These are phyloP conservation scores for Halcyon leucocephala DNA, from an alignment of 2,797 vertebrate species.

Conservation along the genomic window DNA sequence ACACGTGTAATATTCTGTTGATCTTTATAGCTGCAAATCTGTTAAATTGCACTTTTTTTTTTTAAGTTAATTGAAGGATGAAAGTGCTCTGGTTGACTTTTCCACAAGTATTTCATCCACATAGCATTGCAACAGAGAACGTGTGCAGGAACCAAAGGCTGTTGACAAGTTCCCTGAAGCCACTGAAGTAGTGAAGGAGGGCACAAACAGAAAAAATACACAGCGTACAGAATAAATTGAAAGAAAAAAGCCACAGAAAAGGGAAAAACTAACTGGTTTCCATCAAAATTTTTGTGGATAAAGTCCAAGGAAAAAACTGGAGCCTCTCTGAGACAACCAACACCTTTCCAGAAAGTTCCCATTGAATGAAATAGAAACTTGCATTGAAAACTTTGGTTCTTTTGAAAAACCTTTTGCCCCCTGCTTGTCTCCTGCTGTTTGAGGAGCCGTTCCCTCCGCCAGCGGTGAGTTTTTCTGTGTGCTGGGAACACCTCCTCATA, in stretches of 20 bases:
- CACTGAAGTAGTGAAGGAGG: not conserved
- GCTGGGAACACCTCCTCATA: not conserved
- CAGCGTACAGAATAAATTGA: not conserved
- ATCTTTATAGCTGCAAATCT: not conserved
- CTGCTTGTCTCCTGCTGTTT: not conserved
- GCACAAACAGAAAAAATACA: not conserved
- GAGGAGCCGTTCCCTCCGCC: not conserved
- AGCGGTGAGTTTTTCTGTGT: not conserved
- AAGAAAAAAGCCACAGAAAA: not conserved
- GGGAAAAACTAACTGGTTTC: not conserved
- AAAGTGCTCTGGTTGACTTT: not conserved
- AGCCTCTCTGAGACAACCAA: not conserved
- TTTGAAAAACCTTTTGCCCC: not conserved
- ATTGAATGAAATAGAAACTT: not conserved
- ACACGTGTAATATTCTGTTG: rapidly evolving
- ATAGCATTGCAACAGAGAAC: not conserved
- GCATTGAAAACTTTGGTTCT: not conserved
- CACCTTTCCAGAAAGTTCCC: not conserved
- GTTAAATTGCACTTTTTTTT: not conserved
- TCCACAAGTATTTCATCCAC: not conserved
- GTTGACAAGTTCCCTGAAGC: not conserved
- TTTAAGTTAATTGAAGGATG: not conserved
- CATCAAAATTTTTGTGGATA: not conserved
- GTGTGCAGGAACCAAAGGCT: not conserved
- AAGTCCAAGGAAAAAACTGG: not conserved